Evolutionary conservation across 2,113 vertebrate species (phyloP).

Genomic region (Girardinichthys multiradiatus): DNA sequence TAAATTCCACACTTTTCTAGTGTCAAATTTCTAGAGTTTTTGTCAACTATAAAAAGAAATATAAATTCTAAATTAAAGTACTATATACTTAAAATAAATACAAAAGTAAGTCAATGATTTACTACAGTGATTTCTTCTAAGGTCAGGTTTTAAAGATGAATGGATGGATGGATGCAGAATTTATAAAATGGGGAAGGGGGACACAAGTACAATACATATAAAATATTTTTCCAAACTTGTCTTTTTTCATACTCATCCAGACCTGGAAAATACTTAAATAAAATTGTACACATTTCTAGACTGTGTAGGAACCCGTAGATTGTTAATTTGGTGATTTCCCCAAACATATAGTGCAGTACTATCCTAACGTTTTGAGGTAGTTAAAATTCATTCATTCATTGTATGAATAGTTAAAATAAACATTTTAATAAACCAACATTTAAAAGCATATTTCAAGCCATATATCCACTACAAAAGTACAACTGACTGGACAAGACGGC

Average conservation of each 20-base stretch:
- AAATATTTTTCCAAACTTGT: no score
- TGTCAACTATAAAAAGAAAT: no score
- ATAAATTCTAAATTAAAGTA: no score
- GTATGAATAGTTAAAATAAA: no score
- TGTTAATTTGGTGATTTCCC: neutral
- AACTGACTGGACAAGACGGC: conserved; percentile 55
- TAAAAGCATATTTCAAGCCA: neutral
- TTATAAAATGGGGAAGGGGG: no score
- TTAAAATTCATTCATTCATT: no score
- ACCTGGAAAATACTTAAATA: neutral
- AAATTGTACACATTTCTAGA: neutral
- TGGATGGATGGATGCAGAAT: neutral
- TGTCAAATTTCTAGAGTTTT: no score
- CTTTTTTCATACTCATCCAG: neutral
- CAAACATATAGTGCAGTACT: neutral
- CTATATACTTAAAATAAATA: no score
- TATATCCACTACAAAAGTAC: conserved; percentile 28
- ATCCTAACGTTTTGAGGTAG: neutral
- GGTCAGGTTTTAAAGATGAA: neutral
- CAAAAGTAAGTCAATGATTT: neutral
- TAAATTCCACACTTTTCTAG: no score
- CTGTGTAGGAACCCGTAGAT: neutral
- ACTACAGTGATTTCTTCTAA: neutral
- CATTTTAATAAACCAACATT: neutral
- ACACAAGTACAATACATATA: no score